Percentiles rank a stretch among this genome's conserved stretches.
These are phyloP conservation scores for Apostichopus japonicus DNA, from an alignment of 35 echinoderm and acorn worm species.

Conservation along the genomic window DNA sequence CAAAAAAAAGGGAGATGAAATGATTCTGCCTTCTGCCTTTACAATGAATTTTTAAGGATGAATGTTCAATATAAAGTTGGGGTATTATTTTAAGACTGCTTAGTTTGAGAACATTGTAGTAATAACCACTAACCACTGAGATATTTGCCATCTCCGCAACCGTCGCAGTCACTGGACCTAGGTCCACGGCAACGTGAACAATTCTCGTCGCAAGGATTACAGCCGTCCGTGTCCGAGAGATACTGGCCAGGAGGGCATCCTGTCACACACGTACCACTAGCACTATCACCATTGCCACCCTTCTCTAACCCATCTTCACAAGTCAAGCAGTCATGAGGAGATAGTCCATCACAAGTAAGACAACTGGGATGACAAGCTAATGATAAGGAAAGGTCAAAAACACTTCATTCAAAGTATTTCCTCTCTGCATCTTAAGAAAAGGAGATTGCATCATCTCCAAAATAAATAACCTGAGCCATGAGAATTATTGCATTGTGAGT, in stretches of 20 bases:
- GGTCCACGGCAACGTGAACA: neutral
- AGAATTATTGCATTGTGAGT: no score
- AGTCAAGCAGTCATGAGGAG: conserved; percentile 15
- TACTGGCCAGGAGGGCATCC: neutral
- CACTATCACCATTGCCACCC: neutral
- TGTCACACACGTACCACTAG: no score
- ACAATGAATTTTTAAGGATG: neutral
- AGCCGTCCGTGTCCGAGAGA: neutral
- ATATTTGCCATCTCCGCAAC: conserved; percentile 2
- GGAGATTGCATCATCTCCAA: no score
- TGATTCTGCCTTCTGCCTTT: neutral
- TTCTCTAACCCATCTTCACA: neutral
- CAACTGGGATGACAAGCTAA: conserved; percentile 32
- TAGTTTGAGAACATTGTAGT: neutral
- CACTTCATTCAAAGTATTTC: no score
- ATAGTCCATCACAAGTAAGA: neutral
- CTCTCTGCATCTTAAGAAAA: no score
- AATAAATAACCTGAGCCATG: no score
- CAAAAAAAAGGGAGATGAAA: neutral
- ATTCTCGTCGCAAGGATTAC: neutral
- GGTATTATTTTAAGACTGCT: neutral
- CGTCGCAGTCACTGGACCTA: neutral
- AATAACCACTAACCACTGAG: neutral
- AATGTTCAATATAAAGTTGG: neutral
- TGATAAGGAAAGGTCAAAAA: no score